These are phyloP conservation scores for Stegostoma tigrinum DNA, from an alignment of 2,113 vertebrate genomes.

Conservation along the genomic window DNA sequence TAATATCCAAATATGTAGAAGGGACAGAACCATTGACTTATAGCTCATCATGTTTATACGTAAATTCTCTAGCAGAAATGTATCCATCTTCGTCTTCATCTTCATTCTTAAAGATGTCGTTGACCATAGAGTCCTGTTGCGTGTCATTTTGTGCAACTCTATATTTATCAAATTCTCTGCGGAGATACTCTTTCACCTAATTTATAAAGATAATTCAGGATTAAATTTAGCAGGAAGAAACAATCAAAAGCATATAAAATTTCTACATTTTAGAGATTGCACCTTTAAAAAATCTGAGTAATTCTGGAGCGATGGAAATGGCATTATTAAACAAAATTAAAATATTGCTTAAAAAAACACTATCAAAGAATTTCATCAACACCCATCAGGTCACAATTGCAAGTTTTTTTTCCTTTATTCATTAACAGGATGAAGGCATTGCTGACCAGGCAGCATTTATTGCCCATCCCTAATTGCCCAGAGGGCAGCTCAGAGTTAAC, in stretches of 20 bases:
- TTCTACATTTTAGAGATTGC: background rate
- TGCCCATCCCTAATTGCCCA: too few relatives aligned
- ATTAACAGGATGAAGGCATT: too few relatives aligned
- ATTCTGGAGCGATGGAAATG: background rate
- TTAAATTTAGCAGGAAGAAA: background rate
- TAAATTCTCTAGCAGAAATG: slow-evolving; percentile 94
- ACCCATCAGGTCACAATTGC: background rate
- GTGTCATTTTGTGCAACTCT: slow-evolving; percentile 84
- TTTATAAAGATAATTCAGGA: background rate
- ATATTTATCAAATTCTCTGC: slow-evolving; percentile 84
- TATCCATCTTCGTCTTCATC: slow-evolving; percentile 87
- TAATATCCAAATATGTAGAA: background rate
- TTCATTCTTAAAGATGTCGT: slow-evolving; percentile 90
- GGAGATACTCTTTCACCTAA: slow-evolving; percentile 87
- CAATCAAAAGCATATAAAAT: background rate
- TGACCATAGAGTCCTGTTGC: slow-evolving; percentile 79
- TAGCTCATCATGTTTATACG: slow-evolving; percentile 87
- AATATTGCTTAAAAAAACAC: too few relatives aligned
- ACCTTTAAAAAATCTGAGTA: background rate
- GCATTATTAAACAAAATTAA: background rate
- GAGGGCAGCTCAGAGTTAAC: too few relatives aligned
- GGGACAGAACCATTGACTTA: slow-evolving; percentile 47
- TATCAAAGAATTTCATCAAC: too few relatives aligned
- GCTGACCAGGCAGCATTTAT: too few relatives aligned
- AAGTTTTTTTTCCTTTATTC: too few relatives aligned